phyloP scores from a whole-genome alignment of 2,113 vertebrate species.

The Saccopteryx leptura region DNA sequence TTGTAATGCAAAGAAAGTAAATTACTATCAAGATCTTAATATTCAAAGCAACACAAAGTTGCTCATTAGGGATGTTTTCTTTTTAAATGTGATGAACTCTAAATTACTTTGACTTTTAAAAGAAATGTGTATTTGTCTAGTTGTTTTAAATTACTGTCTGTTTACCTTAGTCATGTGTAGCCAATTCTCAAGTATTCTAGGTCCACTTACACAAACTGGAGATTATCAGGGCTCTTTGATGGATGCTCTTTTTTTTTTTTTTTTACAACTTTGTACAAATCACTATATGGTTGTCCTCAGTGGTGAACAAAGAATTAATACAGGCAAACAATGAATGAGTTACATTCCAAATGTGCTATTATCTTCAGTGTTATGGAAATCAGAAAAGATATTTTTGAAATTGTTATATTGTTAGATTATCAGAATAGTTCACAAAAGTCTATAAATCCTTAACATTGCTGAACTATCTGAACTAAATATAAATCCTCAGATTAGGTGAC shows the following conservation, averaged over 20 bases:
- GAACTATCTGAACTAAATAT: neutral
- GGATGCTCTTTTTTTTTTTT: conserved; percentile 35
- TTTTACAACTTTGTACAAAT: conserved; percentile 22
- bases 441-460: neutral
- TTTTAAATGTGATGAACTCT: conserved; percentile 62
- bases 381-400: neutral
- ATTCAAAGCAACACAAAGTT: conserved; percentile 50
- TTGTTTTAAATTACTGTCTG: conserved; percentile 52
- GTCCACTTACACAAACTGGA: neutral
- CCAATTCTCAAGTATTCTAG: conserved; percentile 61
- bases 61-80: conserved; percentile 31
- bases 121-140: conserved; percentile 44
- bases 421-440: neutral
- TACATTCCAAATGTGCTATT: neutral
- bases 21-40: conserved; percentile 54
- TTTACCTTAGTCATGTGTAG: conserved; percentile 32
- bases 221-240: neutral
- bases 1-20: neutral
- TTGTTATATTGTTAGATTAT: neutral
- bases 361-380: neutral
- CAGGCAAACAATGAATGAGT: neutral
- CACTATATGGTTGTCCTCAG: neutral
- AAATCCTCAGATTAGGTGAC: neutral
- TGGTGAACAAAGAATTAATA: neutral
- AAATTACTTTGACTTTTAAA: conserved; percentile 58